Base-by-base conservation (phyloP, 2,888 invertebrate genomes). In the Synergus gifuensis region DNA sequence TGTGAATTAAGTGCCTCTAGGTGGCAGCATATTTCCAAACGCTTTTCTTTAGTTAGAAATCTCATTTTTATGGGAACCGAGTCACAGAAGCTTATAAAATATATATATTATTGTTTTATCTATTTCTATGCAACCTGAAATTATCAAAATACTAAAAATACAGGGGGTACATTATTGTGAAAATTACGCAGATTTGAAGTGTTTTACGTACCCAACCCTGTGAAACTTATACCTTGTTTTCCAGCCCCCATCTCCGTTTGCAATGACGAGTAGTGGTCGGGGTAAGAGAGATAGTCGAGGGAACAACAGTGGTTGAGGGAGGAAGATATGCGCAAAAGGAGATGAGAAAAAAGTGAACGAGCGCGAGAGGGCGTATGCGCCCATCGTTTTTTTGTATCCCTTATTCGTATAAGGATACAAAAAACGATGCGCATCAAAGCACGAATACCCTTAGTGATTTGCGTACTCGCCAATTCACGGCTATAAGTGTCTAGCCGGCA, bases 401-500 rank as follows among this genome's bases (percentile, higher is more conserved):
- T 66, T 54, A 14, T 49, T n/a, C 64, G 54, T 66, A 36, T 36
- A 66, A 44, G 49, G 22, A 16, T 18, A 63, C 11, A 60, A 80
- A 60, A 78, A 49, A 73, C 28, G 16, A 73, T 54, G 28, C 73
- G 36, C 40, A n/a, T 54, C 73, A 40, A 73, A 73, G 69, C 16
- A 28, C 49, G 28, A 73, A 54, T 36, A 73, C 73, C 69, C 69
- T 69, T 49, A 36, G 11, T 73, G 73, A 73, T 73, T 73, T 73
- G 18, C 73, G 73, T 73, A 73, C 54, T 69, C 49, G 42, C 42
- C 42, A 42, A 66, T 66, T 66, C 44, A 40, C 66, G 42, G 76
- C 44, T 44, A 69, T 69, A 36, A 58, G 76, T 58, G 79, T 77
- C 81, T 77, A 64, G 63, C 76, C 67, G 49, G 81, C 66, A 63